These are phyloP conservation scores for Falcunculus frontatus DNA, from an alignment of 2,113 vertebrate genomes.

Conservation along the genomic window DNA sequence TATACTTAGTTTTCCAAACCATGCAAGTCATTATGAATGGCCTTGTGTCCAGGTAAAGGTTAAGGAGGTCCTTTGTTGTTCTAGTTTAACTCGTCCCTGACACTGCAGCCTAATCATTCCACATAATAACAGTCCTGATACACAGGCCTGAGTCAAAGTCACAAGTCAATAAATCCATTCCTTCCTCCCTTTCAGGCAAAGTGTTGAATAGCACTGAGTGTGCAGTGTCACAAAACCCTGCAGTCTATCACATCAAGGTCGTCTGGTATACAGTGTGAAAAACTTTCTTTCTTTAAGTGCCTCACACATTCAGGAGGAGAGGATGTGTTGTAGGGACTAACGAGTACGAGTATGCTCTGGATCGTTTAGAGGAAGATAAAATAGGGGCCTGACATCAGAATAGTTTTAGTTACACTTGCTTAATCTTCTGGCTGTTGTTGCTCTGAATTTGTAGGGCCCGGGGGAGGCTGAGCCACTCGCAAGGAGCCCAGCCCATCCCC, in stretches of 20 bases:
- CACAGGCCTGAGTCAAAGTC: slow-evolving; percentile 85
- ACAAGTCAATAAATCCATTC: slow-evolving; percentile 96
- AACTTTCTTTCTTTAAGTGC: slow-evolving; percentile 67
- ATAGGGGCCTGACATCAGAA: slow-evolving; percentile 1
- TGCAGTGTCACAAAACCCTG: slow-evolving; percentile 77
- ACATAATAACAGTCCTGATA: slow-evolving; percentile 91
- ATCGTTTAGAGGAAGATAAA: neutral
- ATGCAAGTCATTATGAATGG: slow-evolving; percentile 78
- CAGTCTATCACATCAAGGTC: slow-evolving; percentile 94
- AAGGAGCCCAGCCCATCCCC: neutral
- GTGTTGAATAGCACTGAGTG: slow-evolving; percentile 79
- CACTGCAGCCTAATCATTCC: slow-evolving; percentile 91
- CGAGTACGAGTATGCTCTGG: neutral
- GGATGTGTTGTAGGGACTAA: neutral
- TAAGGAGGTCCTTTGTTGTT: slow-evolving; percentile 81
- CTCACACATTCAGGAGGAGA: slow-evolving; percentile 6
- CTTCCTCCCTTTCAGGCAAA: slow-evolving; percentile 79
- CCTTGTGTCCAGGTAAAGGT: slow-evolving; percentile 80
- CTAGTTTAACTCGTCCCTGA: slow-evolving; percentile 89
- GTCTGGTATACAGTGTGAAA: slow-evolving; percentile 72
- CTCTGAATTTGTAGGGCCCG: neutral
- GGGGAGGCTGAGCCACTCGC: neutral
- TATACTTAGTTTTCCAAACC: slow-evolving; percentile 70
- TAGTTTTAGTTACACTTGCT: slow-evolving; percentile 39
- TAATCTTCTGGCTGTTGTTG: slow-evolving; percentile 15